Evolutionary conservation across 1,140 invertebrate species (phyloP).

Genomic region (Xylocopa sonorina): DNA sequence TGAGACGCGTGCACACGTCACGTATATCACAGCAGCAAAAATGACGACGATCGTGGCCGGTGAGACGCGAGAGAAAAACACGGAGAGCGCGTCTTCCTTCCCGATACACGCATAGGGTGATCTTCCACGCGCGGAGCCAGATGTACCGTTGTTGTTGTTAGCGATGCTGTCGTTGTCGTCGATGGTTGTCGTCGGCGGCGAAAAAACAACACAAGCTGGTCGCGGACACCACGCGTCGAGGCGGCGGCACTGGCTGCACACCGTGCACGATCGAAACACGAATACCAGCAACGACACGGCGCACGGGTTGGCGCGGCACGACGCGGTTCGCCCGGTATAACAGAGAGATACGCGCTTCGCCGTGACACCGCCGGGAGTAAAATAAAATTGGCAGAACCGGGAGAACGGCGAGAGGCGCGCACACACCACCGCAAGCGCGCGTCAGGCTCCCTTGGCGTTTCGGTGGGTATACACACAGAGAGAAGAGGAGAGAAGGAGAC

Average conservation of each 20-base stretch:
- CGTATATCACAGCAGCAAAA: constrained; percentile 45
- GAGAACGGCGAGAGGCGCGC: constrained; percentile 64
- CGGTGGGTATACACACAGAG: constrained; percentile 66
- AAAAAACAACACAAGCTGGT: background rate
- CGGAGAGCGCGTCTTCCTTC: constrained; percentile 2
- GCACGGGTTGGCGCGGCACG: background rate
- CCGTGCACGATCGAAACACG: constrained; percentile 1
- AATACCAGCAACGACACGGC: constrained; percentile 5
- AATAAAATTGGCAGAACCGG: constrained; percentile 56
- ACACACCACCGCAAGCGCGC: constrained; percentile 45
- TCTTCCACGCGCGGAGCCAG: background rate
- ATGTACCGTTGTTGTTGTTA: background rate
- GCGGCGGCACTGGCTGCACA: background rate
- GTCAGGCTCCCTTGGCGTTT: constrained; percentile 63
- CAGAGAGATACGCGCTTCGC: constrained; percentile 44
- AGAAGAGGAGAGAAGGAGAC: constrained; percentile 56
- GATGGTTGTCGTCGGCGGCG: background rate
- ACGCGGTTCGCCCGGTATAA: constrained; percentile 18
- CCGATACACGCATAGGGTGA: no score
- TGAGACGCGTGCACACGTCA: constrained; percentile 60
- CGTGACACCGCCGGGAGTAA: constrained; percentile 51
- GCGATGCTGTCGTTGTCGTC: background rate
- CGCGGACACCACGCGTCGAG: background rate
- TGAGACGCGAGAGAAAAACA: background rate
- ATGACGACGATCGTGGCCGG: constrained; percentile 8